Conservation (phyloP, 2,888 invertebrate species). For the Frankliniella fusca region DNA sequence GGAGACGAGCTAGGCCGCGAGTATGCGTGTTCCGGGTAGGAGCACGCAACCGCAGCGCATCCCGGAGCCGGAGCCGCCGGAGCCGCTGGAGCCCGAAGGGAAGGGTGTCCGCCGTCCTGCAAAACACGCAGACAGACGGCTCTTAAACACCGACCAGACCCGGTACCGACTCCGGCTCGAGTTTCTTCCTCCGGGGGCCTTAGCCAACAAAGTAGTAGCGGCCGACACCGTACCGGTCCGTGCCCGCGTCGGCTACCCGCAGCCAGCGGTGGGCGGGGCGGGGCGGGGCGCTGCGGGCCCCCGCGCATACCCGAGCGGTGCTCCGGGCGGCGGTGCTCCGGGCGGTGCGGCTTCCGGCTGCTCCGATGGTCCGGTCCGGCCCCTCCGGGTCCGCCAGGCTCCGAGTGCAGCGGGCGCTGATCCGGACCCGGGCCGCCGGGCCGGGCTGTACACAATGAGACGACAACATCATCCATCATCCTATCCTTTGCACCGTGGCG, state of each 20-base stretch:
- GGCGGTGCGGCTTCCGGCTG: not conserved
- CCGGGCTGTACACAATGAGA: not conserved
- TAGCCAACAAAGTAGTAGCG: not conserved
- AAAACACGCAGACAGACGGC: not conserved
- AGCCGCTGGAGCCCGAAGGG: not conserved
- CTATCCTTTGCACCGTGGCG: not conserved
- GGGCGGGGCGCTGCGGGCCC: not conserved
- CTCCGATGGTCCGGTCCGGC: not conserved
- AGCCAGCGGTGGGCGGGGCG: not conserved
- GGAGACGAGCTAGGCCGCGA: not conserved
- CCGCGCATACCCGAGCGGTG: not conserved
- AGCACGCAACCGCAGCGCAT: not conserved
- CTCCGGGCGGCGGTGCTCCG: not conserved
- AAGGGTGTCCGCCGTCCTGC: not conserved
- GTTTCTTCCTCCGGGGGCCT: too few relatives aligned
- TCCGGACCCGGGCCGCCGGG: not conserved
- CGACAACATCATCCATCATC: conserved; percentile 20
- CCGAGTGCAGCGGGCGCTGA: not conserved
- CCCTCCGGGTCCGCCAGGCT: not conserved
- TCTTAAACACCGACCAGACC: too few relatives aligned
- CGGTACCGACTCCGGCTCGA: too few relatives aligned
- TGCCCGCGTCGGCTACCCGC: not conserved
- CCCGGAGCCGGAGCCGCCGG: not conserved
- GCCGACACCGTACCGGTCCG: not conserved
- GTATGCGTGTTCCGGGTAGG: not conserved